These are phyloP conservation scores for Dryas iulia DNA, from an alignment of 1,140 invertebrate species.

Conservation along the genomic window DNA sequence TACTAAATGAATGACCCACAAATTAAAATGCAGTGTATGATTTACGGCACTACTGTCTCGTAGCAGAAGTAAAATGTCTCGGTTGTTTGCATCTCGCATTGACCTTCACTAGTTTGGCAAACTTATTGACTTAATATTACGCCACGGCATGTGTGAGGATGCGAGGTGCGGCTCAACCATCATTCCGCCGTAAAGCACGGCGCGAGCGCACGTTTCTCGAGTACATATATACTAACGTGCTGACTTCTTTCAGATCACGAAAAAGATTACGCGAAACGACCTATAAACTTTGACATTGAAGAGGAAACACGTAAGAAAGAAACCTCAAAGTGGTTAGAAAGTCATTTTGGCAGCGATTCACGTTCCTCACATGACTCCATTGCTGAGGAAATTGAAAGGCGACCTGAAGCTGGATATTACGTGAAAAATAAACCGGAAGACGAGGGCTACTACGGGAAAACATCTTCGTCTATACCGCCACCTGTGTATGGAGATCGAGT, in stretches of 20 bases:
- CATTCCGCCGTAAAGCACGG: constrained; percentile 43
- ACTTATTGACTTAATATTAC: constrained; percentile 74
- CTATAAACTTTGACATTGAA: constrained; percentile 91
- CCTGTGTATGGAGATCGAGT: constrained; percentile 65
- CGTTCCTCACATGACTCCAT: constrained; percentile 85
- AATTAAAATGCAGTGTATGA: constrained; percentile 53
- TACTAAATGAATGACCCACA: constrained; percentile 51
- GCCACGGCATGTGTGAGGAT: constrained; percentile 60
- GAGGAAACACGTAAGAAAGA: constrained; percentile 93
- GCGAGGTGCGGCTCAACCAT: constrained; percentile 38
- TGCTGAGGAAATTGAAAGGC: constrained; percentile 79
- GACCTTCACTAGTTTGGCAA: constrained; percentile 75
- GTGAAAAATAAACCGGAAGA: constrained; percentile 85
- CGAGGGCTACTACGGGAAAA: constrained; percentile 71
- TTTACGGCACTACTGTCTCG: constrained; percentile 50
- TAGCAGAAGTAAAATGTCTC: constrained; percentile 56
- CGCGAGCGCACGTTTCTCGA: constrained; percentile 46
- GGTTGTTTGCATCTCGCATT: constrained; percentile 69
- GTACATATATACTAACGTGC: constrained; percentile 39
- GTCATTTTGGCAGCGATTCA: constrained; percentile 93
- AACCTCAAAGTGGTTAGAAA: constrained; percentile 93
- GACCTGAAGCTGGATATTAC: constrained; percentile 85
- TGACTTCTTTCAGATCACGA: constrained; percentile 74
- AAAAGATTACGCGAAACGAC: constrained; percentile 90
- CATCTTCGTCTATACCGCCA: constrained; percentile 58